phyloP scores from a whole-genome alignment of 92 coral and sea anemone genomes.

The Diadumene lineata region DNA sequence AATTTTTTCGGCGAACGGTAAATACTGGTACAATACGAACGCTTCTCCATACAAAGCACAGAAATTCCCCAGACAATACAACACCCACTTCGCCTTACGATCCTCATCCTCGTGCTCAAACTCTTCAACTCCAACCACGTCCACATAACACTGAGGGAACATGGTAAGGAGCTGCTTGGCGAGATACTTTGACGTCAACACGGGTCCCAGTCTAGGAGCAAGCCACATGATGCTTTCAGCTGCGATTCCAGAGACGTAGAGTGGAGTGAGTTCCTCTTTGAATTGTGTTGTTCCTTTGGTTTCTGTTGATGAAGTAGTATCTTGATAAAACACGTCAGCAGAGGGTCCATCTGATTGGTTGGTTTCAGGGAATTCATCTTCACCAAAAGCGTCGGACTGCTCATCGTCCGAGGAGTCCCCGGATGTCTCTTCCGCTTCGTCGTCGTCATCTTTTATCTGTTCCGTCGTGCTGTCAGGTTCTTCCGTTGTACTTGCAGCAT shows the following conservation, averaged over 20 bases:
- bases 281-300: constrained; percentile 2
- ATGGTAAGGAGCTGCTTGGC: constrained; percentile 77
- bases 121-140: constrained; percentile 63
- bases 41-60: constrained; percentile 91
- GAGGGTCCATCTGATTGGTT: constrained; percentile 12
- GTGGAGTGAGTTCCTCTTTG: constrained; percentile 50
- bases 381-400: not conserved
- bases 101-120: constrained; percentile 80
- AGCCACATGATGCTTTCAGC: constrained; percentile 93
- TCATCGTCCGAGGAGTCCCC: constrained; percentile 28
- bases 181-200: constrained; percentile 79
- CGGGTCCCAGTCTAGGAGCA: constrained; percentile 93
- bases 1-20: constrained; percentile 72
- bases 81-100: constrained; percentile 90
- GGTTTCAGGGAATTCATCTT: not conserved
- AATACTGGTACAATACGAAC: constrained; percentile 79
- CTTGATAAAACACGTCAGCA: constrained; percentile 48
- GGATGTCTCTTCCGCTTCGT: constrained; percentile 20
- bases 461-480: not conserved
- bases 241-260: constrained; percentile 71
- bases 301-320: constrained; percentile 12
- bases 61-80: constrained; percentile 72
- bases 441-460: not conserved
- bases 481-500: not conserved
- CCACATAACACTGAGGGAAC: constrained; percentile 86